phyloP scores from a whole-genome alignment of 2,113 vertebrate species.

The Jaculus jaculus region DNA sequence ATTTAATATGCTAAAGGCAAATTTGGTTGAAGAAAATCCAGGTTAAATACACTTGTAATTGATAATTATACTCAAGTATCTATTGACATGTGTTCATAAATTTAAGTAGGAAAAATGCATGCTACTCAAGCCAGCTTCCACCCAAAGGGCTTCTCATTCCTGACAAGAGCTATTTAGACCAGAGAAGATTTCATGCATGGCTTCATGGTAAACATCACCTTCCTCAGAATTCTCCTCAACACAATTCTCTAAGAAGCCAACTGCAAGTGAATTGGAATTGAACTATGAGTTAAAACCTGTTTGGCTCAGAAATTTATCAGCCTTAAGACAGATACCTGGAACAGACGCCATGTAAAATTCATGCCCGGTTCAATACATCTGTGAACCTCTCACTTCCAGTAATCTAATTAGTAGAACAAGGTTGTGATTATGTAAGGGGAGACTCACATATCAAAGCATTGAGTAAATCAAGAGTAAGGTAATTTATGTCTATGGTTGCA shows the following conservation, averaged over 20 bases:
- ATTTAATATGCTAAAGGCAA: background rate
- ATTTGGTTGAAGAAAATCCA: background rate
- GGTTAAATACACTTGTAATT: background rate
- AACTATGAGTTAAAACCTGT: background rate
- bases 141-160: background rate
- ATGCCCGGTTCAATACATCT: background rate
- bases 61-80: background rate
- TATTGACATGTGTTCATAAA: background rate
- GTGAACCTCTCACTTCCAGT: constrained; percentile 5
- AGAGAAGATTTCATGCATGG: background rate
- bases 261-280: background rate
- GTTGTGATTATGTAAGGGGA: constrained; percentile 47
- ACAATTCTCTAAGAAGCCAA: background rate
- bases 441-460: constrained; percentile 23
- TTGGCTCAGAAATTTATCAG: constrained; percentile 56
- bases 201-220: background rate
- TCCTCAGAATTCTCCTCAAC: background rate
- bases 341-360: constrained; percentile 34
- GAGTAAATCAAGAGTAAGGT: constrained; percentile 49
- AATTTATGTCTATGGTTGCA: background rate
- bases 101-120: background rate
- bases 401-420: constrained; percentile 60
- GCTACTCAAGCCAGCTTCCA: background rate
- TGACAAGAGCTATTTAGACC: background rate
- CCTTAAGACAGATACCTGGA: constrained; percentile 31